Evolutionary conservation across 2,797 vertebrate genomes (phyloP).

Genomic region (Enteromius unitaeniatus): DNA sequence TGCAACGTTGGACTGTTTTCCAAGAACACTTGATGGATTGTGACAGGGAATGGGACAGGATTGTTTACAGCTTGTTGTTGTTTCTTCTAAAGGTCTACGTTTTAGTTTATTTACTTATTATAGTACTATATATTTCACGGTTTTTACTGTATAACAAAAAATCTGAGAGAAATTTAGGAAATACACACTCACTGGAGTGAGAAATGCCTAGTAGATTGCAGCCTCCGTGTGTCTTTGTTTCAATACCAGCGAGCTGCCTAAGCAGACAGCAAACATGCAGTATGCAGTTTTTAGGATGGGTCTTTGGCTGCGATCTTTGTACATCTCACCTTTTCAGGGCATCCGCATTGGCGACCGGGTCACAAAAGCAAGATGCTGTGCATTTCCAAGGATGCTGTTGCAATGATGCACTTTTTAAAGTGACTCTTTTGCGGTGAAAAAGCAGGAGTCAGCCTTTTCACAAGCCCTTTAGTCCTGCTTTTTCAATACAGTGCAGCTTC

Average conservation of each 20-base stretch:
- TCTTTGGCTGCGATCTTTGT: not conserved
- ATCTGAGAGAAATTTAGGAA: not conserved
- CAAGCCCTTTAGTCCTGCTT: slow-evolving; percentile 33
- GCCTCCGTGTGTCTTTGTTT: not conserved
- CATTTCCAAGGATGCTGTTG: slow-evolving; percentile 18
- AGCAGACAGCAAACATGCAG: not conserved
- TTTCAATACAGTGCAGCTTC: slow-evolving; percentile 39
- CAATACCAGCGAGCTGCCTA: not conserved
- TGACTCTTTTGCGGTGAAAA: slow-evolving; percentile 35
- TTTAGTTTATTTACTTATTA: not conserved
- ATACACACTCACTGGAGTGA: not conserved
- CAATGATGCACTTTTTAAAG: slow-evolving; percentile 49
- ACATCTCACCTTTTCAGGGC: slow-evolving; percentile 23
- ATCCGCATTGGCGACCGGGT: slow-evolving; percentile 29
- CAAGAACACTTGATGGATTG: not conserved
- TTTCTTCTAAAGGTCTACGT: not conserved
- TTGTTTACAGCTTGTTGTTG: slow-evolving; percentile 15
- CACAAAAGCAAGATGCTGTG: slow-evolving; percentile 27
- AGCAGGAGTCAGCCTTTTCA: slow-evolving; percentile 40
- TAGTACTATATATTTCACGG: not conserved
- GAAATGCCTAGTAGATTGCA: not conserved
- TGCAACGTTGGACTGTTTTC: slow-evolving; percentile 15
- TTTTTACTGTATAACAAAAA: not conserved
- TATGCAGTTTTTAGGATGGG: not conserved
- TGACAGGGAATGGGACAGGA: not conserved